Base-by-base conservation (phyloP, 2,113 vertebrate species). In the Ptilorrhoa leucosticta region DNA sequence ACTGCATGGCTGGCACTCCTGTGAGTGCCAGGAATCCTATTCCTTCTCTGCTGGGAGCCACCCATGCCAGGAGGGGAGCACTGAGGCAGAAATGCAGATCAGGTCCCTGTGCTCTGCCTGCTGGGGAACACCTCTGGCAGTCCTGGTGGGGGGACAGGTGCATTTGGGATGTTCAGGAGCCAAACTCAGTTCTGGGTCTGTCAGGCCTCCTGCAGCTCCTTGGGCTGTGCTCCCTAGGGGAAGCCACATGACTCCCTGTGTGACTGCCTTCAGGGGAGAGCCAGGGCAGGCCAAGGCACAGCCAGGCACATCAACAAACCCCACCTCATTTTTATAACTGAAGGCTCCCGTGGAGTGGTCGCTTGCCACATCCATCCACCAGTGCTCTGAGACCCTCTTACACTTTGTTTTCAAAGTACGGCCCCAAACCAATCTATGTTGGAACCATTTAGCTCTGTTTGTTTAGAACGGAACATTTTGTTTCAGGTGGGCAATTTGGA, bases 111-210 rank as follows among this genome's bases (percentile, higher is more conserved):
- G 11, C 47, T 45, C 68, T 22, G 8, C 39, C 47, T 26, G 3
- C 21, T 0, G 4, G 9, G 39, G 51, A 75, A 42, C 57, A 24
- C 19, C 13, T 11, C 33, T 9, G 0, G 11, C 26, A 33, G 9
- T 48, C 30, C 51, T 9, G 44, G 23, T 0, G 4, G 6, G 20
- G 4, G 15, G 10, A 27, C 2, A 26, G 13, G 35, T 3, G 24
- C 2, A 9, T 11, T 17, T 9, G 47, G 31, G 73, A 44, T 10
- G 2, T 3, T 83, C 3, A 3, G 54, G 39, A 20, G 65, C 30
- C 24, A 31, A 42, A 44, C 26, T 1, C 10, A 54, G 21, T 10
- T 64, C 63, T 65, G 58, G 45, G 54, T 50, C 22, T 64, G 14
- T 1, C 0, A 0, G 15, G 26, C 26, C 63, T 47, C 68, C 47